Evolutionary conservation across 2,113 vertebrate genomes (phyloP).

Genomic region (Ameiurus melas): DNA sequence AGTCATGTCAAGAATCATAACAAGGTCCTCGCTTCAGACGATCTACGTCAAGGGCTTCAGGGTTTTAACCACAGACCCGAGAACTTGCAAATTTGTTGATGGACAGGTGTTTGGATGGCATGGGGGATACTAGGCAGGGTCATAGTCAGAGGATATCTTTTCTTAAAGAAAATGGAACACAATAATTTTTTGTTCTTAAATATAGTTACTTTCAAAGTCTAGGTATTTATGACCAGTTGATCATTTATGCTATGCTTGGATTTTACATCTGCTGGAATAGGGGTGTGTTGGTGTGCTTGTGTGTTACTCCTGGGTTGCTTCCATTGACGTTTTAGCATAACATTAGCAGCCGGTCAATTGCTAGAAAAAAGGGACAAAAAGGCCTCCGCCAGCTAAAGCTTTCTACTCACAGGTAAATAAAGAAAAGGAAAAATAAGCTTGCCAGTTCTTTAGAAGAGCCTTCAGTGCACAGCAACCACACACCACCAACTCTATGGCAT

Average conservation of each 20-base stretch:
- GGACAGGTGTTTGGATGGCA: neutral
- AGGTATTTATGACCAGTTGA: neutral
- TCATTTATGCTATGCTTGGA: neutral
- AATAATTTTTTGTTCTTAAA: neutral
- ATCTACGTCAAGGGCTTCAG: neutral
- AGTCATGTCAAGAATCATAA: neutral
- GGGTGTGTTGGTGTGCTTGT: slow-evolving; percentile 10
- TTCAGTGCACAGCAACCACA: slow-evolving; percentile 5
- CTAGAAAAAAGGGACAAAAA: slow-evolving; percentile 19
- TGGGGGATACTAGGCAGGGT: no score
- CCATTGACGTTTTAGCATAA: slow-evolving; percentile 25
- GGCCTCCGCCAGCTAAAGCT: slow-evolving; percentile 10
- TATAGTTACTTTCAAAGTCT: neutral
- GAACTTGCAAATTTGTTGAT: neutral
- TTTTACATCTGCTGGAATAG: neutral
- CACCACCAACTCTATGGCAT: slow-evolving; percentile 11
- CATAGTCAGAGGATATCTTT: neutral
- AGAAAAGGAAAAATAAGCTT: slow-evolving; percentile 23
- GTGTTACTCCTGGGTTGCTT: neutral
- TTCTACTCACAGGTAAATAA: slow-evolving; percentile 23
- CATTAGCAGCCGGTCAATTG: slow-evolving; percentile 27
- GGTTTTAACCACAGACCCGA: neutral
- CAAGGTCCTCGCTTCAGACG: no score
- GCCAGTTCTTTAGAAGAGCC: slow-evolving; percentile 10
- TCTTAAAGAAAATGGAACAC: neutral